These are phyloP conservation scores for Brachionus sp. DNA, from an alignment of 1,140 invertebrate genomes.

Conservation along the genomic window DNA sequence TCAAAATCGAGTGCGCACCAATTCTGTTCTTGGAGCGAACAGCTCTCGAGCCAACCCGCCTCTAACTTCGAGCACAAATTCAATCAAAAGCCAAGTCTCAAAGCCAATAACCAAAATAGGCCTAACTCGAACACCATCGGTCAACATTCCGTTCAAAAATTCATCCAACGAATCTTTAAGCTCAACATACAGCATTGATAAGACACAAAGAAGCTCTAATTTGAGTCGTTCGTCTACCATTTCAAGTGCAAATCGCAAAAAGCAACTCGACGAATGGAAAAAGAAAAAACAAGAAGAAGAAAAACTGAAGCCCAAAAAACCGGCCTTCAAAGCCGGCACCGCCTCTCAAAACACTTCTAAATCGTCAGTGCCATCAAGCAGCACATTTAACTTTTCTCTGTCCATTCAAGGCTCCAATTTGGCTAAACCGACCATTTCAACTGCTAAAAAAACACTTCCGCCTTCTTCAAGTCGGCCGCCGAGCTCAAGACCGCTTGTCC, in stretches of 20 bases:
- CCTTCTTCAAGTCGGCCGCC: not conserved
- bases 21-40: not conserved
- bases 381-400: not conserved
- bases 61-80: not conserved
- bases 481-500: not conserved
- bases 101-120: not conserved
- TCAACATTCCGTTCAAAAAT: not conserved
- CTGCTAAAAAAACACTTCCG: not conserved
- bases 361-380: not conserved
- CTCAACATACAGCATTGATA: not conserved
- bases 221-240: not conserved
- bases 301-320: not conserved
- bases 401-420: not conserved
- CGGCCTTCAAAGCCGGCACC: not conserved
- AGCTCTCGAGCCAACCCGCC: not conserved
- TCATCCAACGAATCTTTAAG: not conserved
- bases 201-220: not conserved
- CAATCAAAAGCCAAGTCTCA: not conserved
- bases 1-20: not conserved
- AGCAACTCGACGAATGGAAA: not conserved
- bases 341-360: not conserved
- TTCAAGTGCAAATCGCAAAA: not conserved
- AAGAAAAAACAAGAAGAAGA: constrained; percentile 1
- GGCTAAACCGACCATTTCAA: not conserved
- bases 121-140: not conserved